Evolutionary conservation across 2,888 invertebrate species (phyloP).

Genomic region (Tetranychus truncatus): DNA sequence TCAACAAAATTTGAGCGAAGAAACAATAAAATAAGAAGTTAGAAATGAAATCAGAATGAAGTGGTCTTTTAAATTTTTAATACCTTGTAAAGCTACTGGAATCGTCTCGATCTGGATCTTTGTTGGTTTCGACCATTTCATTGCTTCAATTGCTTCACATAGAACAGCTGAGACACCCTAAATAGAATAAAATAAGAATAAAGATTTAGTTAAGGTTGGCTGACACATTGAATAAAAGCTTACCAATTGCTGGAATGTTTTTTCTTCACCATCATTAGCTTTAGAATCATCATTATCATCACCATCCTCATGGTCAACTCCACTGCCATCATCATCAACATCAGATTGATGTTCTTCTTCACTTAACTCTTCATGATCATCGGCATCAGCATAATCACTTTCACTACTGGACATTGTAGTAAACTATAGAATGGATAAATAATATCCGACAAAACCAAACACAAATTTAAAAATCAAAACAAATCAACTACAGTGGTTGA

Average conservation of each 20-base stretch:
- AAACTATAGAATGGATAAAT: not conserved
- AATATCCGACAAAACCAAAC: not conserved
- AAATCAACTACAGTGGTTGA: not conserved
- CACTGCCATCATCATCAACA: not conserved
- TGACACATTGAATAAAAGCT: not conserved
- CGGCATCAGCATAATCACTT: not conserved
- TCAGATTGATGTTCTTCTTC: not conserved
- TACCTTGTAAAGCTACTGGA: slow-evolving; percentile 70
- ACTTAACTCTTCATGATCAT: not conserved
- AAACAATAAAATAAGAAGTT: not conserved
- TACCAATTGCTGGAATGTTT: not conserved
- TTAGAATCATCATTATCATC: not conserved
- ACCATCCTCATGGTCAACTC: not conserved
- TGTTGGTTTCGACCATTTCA: slow-evolving; percentile 86
- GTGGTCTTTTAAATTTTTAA: slow-evolving; percentile 3
- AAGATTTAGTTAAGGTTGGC: not conserved
- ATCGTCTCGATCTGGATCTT: slow-evolving; percentile 88
- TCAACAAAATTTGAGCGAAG: not conserved
- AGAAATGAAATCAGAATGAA: slow-evolving; percentile 1
- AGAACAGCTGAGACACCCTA: slow-evolving; percentile 9
- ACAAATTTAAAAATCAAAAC: not conserved
- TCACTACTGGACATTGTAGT: not conserved
- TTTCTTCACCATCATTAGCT: not conserved
- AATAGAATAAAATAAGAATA: not conserved
- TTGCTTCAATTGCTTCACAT: slow-evolving; percentile 61